phyloP scores from a whole-genome alignment of 2,113 vertebrate species.

The Upupa epops region DNA sequence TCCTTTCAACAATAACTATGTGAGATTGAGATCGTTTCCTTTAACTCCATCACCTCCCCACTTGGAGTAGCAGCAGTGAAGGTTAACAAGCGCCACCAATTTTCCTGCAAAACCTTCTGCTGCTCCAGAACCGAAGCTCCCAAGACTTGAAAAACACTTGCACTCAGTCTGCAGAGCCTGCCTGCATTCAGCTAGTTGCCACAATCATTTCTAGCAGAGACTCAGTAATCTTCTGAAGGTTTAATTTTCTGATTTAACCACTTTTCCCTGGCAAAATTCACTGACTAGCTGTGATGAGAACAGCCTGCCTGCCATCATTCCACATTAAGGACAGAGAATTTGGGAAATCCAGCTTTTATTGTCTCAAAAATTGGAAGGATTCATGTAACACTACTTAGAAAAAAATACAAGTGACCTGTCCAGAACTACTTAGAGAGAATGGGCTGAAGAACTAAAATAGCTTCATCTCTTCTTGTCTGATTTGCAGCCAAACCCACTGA shows the following conservation, averaged over 20 bases:
- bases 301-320: background rate
- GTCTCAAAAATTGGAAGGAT: background rate
- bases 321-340: background rate
- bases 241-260: background rate
- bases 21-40: constrained; percentile 3
- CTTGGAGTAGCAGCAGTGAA: background rate
- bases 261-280: background rate
- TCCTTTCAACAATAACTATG: background rate
- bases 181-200: background rate
- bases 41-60: background rate
- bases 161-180: too few relatives aligned
- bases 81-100: background rate
- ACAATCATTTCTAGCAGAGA: background rate
- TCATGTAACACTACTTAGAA: background rate
- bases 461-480: background rate
- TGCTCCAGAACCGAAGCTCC: background rate
- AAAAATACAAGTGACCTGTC: background rate
- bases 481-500: background rate
- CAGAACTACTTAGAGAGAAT: background rate
- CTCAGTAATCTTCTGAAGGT: background rate
- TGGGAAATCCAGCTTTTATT: background rate
- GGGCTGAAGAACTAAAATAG: background rate
- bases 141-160: background rate
- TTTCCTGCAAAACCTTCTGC: background rate
- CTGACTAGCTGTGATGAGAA: fast-evolving